A percentile compares a stretch with the other conserved stretches of the same genome.
phyloP scores from a whole-genome alignment of 2,797 vertebrate genomes.

The Lacerta viridis region DNA sequence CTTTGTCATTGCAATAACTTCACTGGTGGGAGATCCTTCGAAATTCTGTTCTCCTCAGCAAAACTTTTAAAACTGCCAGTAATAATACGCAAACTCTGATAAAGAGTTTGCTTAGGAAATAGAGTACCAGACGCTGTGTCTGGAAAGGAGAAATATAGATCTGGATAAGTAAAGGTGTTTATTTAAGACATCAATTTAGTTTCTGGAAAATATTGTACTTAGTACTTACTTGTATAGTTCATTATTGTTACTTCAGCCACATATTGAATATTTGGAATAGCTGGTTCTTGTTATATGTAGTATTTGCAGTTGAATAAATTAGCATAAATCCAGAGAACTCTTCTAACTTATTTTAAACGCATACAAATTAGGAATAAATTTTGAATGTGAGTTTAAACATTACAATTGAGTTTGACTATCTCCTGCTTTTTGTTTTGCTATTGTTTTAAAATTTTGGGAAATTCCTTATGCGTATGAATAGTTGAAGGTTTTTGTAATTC shows the following conservation, averaged over 20 bases:
- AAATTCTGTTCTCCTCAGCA: not conserved
- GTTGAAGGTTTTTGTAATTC: not conserved
- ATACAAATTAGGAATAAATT: not conserved
- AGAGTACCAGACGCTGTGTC: not conserved
- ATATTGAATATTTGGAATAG: not conserved
- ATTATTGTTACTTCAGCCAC: not conserved
- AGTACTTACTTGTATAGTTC: not conserved
- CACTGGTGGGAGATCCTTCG: no score
- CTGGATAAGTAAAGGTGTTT: not conserved
- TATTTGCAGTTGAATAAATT: not conserved
- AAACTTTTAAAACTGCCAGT: not conserved
- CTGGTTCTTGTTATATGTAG: not conserved
- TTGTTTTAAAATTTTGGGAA: not conserved
- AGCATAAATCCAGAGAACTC: not conserved
- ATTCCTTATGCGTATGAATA: not conserved
- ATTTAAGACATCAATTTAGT: no score
- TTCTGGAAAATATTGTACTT: no score
- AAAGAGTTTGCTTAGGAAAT: no score
- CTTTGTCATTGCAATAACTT: not conserved
- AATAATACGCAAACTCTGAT: not conserved
- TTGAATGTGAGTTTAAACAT: not conserved
- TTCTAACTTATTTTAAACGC: not conserved
- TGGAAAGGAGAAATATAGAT: not conserved
- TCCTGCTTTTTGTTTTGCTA: not conserved
- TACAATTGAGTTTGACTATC: not conserved